Percentiles rank a stretch among this genome's conserved stretches.
phyloP scores from a whole-genome alignment of 1,140 invertebrate species.

The Calycopis cecrops region DNA sequence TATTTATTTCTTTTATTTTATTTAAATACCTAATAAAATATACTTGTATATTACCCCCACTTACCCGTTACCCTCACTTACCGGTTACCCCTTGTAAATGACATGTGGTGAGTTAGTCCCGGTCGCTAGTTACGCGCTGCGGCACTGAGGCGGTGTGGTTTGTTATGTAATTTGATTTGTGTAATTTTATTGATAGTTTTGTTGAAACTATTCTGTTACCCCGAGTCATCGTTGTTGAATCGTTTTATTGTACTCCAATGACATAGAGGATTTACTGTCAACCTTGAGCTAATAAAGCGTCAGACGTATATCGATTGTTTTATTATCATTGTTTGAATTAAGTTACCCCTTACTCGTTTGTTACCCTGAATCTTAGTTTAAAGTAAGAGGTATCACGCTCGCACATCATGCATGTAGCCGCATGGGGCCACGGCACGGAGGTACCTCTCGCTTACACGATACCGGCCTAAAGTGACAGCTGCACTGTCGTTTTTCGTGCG shows the following conservation, averaged over 20 bases:
- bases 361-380: background rate
- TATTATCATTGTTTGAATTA: slow-evolving; percentile 23
- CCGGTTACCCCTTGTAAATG: too few species aligned
- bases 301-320: slow-evolving; percentile 65
- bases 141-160: slow-evolving; percentile 14
- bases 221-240: slow-evolving; percentile 73
- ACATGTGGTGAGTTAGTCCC: slow-evolving; percentile 9
- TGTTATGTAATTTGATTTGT: slow-evolving; percentile 56
- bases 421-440: too few species aligned
- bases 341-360: too few species aligned
- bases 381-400: background rate
- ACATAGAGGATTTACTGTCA: slow-evolving; percentile 70
- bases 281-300: slow-evolving; percentile 71
- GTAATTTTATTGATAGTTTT: slow-evolving; percentile 69
- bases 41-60: too few species aligned
- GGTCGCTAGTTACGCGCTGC: background rate
- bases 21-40: too few species aligned
- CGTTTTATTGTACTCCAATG: slow-evolving; percentile 69
- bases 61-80: too few species aligned
- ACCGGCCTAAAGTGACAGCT: too few species aligned
- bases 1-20: too few species aligned
- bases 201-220: slow-evolving; percentile 70
- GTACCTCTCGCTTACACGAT: too few species aligned
- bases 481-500: too few species aligned
- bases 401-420: too few species aligned